phyloP scores from a whole-genome alignment of 2,888 invertebrate species.

The Bellardia pandia region DNA sequence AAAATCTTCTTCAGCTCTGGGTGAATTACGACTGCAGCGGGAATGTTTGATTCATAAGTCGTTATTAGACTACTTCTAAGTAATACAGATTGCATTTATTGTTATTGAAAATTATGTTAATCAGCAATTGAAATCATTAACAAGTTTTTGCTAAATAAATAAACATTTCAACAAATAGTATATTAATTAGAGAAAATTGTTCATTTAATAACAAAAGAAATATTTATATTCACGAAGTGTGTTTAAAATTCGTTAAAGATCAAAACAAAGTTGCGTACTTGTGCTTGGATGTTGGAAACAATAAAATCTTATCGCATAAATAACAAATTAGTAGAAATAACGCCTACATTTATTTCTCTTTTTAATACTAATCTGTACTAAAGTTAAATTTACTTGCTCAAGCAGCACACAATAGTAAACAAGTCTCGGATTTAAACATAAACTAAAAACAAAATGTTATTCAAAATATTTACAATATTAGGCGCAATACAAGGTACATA shows the following conservation, averaged over 20 bases:
- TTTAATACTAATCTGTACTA: background rate
- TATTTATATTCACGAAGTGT: background rate
- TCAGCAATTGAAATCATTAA: too few relatives aligned
- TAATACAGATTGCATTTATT: too few relatives aligned
- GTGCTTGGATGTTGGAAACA: background rate
- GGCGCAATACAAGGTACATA: constrained; percentile 45
- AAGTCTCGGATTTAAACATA: constrained; percentile 13
- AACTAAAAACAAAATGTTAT: constrained; percentile 32
- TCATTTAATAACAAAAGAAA: too few relatives aligned
- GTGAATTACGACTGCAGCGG: too few relatives aligned
- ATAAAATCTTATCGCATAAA: constrained; percentile 41
- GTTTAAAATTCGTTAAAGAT: background rate
- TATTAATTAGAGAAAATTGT: too few relatives aligned
- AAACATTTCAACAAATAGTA: too few relatives aligned
- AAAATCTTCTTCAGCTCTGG: too few relatives aligned
- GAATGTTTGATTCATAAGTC: too few relatives aligned
- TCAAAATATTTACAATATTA: constrained; percentile 13
- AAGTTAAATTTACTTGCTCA: constrained; percentile 25
- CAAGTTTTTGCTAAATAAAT: too few relatives aligned
- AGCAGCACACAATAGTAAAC: constrained; percentile 22
- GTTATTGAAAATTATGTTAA: too few relatives aligned
- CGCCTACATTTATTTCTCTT: constrained; percentile 35
- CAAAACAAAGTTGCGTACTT: background rate
- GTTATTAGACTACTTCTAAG: too few relatives aligned
- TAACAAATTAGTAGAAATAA: constrained; percentile 32